phyloP scores from a whole-genome alignment of 2,888 invertebrate genomes.

The Pheosia gnoma region DNA sequence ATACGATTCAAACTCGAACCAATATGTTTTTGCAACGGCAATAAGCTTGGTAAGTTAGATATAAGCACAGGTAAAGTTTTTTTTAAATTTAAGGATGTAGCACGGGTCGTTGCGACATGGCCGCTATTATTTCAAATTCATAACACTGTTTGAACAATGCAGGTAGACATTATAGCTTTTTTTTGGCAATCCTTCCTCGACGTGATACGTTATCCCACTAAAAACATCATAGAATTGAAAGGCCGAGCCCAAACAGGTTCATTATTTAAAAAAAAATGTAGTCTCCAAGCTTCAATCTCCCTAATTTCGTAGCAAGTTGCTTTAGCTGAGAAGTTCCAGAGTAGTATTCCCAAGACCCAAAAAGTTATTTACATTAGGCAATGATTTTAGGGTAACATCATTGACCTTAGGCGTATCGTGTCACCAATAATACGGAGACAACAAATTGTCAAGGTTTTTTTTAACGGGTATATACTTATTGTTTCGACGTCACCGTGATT shows the following conservation, averaged over 20 bases:
- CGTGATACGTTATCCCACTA: not conserved
- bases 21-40: constrained; percentile 19
- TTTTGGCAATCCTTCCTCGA: constrained; percentile 14
- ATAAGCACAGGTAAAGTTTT: constrained; percentile 67
- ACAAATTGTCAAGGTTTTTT: too few species aligned
- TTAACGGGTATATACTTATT: too few species aligned
- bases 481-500: too few species aligned
- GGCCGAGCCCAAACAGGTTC: not conserved
- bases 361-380: too few species aligned
- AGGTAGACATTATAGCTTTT: constrained; percentile 49
- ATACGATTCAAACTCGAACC: constrained; percentile 15
- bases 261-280: not conserved
- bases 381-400: too few species aligned
- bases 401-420: too few species aligned
- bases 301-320: too few species aligned
- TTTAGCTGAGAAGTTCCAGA: too few species aligned
- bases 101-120: constrained; percentile 65
- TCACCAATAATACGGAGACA: too few species aligned
- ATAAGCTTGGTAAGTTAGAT: constrained; percentile 22
- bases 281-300: not conserved
- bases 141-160: constrained; percentile 54
- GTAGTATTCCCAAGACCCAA: too few species aligned
- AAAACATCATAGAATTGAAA: not conserved
- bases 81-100: constrained; percentile 68
- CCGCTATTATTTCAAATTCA: constrained; percentile 60